Percentiles rank a stretch among this genome's conserved stretches.
Conservation (phyloP, 2,113 vertebrate genomes). For the Camelus bactrianus region DNA sequence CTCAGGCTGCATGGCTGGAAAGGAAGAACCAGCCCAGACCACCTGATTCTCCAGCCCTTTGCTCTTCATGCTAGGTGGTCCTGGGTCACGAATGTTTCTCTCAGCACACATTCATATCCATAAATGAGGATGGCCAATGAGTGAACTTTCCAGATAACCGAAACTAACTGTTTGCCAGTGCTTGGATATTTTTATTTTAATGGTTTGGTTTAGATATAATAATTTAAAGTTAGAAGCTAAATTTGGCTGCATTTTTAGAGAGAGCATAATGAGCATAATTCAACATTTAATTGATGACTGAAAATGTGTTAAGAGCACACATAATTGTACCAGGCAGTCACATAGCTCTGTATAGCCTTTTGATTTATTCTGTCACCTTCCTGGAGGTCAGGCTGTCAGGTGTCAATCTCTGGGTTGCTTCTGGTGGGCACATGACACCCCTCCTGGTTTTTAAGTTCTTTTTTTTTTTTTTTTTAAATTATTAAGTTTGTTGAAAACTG, state of each 20-base stretch:
- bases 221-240: conserved; percentile 71
- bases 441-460: not conserved
- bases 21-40: not conserved
- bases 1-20: not conserved
- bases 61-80: not conserved
- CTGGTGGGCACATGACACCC: fast-evolving
- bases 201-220: conserved; percentile 22
- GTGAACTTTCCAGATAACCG: not conserved
- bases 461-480: not conserved
- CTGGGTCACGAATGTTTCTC: not conserved
- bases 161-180: not conserved
- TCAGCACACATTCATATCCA: not conserved
- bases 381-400: not conserved
- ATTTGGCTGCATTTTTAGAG: conserved; percentile 74
- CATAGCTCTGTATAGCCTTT: not conserved
- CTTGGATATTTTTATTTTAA: conserved; percentile 64
- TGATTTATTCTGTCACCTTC: conserved; percentile 17
- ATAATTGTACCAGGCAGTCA: conserved; percentile 39
- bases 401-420: not conserved
- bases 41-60: not conserved
- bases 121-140: not conserved
- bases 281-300: conserved; percentile 76
- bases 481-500: not conserved
- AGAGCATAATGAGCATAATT: conserved; percentile 73
- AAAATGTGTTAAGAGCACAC: conserved; percentile 73